Percentiles rank a stretch among this genome's conserved stretches.
These are phyloP conservation scores for Cheilinus undulatus DNA, from an alignment of 2,113 vertebrate genomes.

Conservation along the genomic window DNA sequence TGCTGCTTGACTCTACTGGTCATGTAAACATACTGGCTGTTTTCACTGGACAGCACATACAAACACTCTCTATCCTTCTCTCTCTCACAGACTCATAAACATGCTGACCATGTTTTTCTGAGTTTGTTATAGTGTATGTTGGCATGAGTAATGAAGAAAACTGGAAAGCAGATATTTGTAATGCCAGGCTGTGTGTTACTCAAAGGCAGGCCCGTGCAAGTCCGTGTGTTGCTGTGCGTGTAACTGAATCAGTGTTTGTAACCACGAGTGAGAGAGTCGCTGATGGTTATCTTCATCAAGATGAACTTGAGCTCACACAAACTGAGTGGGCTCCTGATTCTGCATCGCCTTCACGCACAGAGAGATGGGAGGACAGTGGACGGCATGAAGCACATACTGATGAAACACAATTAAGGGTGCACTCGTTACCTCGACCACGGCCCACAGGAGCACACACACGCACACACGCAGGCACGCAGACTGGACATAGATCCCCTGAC, in stretches of 20 bases:
- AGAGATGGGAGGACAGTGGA: conserved; percentile 5
- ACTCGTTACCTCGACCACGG: conserved; percentile 22
- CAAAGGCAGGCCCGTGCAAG: conserved; percentile 48
- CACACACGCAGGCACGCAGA: conserved; percentile 10
- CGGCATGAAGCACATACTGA: conserved; percentile 38
- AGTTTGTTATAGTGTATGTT: background rate
- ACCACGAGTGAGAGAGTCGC: background rate
- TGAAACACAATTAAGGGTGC: conserved; percentile 38
- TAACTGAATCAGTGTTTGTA: conserved; percentile 3
- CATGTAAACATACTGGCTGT: no score
- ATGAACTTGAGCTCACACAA: conserved; percentile 31
- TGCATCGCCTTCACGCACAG: conserved; percentile 8
- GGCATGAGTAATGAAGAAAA: conserved; percentile 15
- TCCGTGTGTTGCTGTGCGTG: conserved; percentile 20
- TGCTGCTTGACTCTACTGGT: no score
- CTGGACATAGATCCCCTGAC: conserved; percentile 37
- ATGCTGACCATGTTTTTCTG: conserved; percentile 3
- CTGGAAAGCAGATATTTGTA: conserved; percentile 30
- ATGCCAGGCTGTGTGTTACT: conserved; percentile 22
- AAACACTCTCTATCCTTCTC: background rate
- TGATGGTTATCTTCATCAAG: conserved; percentile 38
- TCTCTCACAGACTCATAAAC: background rate
- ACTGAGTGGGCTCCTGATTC: conserved; percentile 19
- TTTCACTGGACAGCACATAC: background rate
- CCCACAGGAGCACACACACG: background rate